Conservation (phyloP, 2,797 vertebrate species). For the Thaleichthys pacificus region DNA sequence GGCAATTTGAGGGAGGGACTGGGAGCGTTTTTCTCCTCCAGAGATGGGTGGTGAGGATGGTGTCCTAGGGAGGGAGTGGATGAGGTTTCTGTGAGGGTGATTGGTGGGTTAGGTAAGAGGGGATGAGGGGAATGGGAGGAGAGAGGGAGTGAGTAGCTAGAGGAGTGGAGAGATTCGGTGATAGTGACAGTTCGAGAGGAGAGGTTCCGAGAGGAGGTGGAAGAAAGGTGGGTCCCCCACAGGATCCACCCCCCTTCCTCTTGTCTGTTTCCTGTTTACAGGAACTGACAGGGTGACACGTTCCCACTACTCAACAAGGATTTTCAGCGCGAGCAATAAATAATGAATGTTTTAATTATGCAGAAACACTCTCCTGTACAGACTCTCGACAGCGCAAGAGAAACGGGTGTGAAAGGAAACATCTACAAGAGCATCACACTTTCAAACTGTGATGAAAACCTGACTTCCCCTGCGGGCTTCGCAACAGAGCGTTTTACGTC, state of each 20-base stretch:
- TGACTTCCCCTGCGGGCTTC: background rate
- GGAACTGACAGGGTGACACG: background rate
- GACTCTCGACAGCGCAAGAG: too few species aligned
- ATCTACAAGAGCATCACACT: background rate
- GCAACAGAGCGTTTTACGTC: constrained; percentile 25
- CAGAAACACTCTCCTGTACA: background rate
- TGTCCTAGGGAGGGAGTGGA: constrained; percentile 3
- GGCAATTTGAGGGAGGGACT: background rate
- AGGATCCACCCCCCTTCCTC: background rate
- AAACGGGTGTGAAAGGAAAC: background rate
- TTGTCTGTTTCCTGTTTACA: background rate
- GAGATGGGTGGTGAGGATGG: constrained; percentile 5
- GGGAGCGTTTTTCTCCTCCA: background rate
- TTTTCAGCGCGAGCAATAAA: background rate
- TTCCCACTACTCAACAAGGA: background rate
- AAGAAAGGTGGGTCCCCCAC: background rate
- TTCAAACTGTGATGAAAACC: background rate
- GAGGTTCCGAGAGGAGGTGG: too few species aligned
- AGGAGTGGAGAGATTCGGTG: too few species aligned
- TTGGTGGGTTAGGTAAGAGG: background rate
- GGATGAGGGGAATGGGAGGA: background rate
- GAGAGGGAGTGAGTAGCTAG: background rate
- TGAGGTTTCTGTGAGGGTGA: constrained; percentile 22
- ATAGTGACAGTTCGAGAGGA: too few species aligned
- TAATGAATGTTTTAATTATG: background rate